Conservation (phyloP, 2,797 vertebrate genomes). For the Cyprinodon diabolis region DNA sequence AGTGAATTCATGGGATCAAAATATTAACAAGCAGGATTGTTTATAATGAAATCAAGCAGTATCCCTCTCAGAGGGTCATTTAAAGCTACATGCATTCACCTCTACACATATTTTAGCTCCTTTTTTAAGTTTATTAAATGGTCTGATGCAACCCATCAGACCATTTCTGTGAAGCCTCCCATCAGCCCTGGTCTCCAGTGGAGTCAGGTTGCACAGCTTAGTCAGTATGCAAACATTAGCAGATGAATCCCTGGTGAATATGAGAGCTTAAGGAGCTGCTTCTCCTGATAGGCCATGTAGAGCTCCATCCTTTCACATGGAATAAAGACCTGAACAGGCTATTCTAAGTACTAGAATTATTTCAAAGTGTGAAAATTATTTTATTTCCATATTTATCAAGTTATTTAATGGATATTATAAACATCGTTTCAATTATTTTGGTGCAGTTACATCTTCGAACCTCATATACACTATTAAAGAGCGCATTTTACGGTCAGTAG, state of each 20-base stretch:
- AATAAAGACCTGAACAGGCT: not conserved
- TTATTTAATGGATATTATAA: not conserved
- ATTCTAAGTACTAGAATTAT: not conserved
- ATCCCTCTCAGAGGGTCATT: not conserved
- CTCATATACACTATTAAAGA: not conserved
- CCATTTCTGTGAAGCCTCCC: conserved; percentile 41
- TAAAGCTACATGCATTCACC: not conserved
- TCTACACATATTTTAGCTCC: not conserved
- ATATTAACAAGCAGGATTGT: not conserved
- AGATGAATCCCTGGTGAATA: conserved; percentile 50
- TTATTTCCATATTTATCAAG: not conserved
- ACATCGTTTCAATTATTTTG: not conserved
- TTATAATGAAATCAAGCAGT: not conserved
- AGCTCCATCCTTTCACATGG: conserved; percentile 5
- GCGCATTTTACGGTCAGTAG: not conserved
- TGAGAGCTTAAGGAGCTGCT: conserved; percentile 32
- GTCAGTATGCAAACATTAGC: conserved; percentile 68
- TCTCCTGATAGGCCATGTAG: conserved; percentile 35
- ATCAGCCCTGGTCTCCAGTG: conserved; percentile 28
- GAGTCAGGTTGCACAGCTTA: conserved; percentile 61
- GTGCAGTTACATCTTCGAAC: not conserved
- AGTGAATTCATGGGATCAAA: not conserved
- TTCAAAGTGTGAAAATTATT: not conserved
- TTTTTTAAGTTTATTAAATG: not conserved
- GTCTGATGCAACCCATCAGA: conserved; percentile 12